Base-by-base conservation (phyloP, 23 tunicate genomes). In the Trididemnum miniatum region DNA sequence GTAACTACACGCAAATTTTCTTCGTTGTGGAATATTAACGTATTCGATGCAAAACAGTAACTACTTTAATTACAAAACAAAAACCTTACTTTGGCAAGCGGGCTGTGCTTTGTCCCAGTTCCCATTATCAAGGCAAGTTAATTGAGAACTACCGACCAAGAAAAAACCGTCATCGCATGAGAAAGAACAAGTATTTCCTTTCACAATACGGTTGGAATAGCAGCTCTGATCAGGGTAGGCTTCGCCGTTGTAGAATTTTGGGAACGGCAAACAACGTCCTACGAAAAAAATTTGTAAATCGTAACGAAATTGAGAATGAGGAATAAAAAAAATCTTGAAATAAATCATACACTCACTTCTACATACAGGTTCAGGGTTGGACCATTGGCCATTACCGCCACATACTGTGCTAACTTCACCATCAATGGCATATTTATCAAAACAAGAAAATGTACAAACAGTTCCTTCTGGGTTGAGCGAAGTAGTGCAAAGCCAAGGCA, bases 231-330 rank as follows among this genome's bases (percentile, higher is more conserved):
- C 22, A 15, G 96, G 89, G 4, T 31, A 35, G 3, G 86, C 89
- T 1, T 22, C 29, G 40, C 96, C 96, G 65, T 90, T 85, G 79
- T 84, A 90, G 23, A 90, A 72, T 12, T 20, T 49, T 20, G 82
- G 63, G 5, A 84, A 32, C 1, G 96, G 89, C 15, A 26, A 71
- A 74, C 96, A 90, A 54, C 85, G 71, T 52, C 96, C 96, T 90
- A 15, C 37, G 75, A 81, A 35, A 51, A 77, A 1, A 77, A n/a
- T 18, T 77, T 49, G 12, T 12, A 49, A 49, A n/a, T n/a, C n/a
- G n/a, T n/a, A n/a, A n/a, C n/a, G n/a, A n/a, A n/a, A n/a, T n/a
- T n/a, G n/a, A n/a, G n/a, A n/a, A n/a, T n/a, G n/a, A n/a, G n/a
- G n/a, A n/a, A n/a, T n/a, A n/a, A n/a, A n/a, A n/a, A n/a, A n/a